Conservation (phyloP, 2,113 vertebrate species). For the Scortum barcoo region DNA sequence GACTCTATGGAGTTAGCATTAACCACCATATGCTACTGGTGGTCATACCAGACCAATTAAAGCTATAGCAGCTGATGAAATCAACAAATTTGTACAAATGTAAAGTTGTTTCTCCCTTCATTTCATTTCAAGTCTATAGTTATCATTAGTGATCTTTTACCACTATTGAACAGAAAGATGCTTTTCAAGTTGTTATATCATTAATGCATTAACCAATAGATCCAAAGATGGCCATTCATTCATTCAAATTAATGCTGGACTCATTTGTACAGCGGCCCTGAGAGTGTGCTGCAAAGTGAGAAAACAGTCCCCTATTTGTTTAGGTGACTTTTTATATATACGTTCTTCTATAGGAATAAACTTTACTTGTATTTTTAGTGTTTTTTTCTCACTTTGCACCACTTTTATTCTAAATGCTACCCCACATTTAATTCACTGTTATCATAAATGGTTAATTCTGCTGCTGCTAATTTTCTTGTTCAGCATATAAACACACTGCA, state of each 20-base stretch:
- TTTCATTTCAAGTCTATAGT: neutral
- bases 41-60: neutral
- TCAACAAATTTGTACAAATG: neutral
- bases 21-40: neutral
- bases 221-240: neutral
- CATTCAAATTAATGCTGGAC: neutral
- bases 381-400: too few relatives aligned
- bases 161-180: neutral
- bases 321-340: too few relatives aligned
- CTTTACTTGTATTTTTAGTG: too few relatives aligned
- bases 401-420: too few relatives aligned
- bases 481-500: neutral
- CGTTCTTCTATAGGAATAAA: too few relatives aligned
- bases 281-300: too few relatives aligned
- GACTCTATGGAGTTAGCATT: neutral
- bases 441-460: neutral
- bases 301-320: too few relatives aligned
- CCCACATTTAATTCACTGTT: too few relatives aligned
- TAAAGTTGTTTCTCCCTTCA: neutral
- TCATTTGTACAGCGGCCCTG: neutral
- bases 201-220: neutral
- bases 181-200: neutral
- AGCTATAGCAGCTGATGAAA: neutral
- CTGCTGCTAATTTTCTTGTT: neutral
- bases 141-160: neutral